A percentile compares a stretch with the other conserved stretches of the same genome.
Evolutionary conservation across 2,888 invertebrate genomes (phyloP).

Genomic region (Drosophila borborema): DNA sequence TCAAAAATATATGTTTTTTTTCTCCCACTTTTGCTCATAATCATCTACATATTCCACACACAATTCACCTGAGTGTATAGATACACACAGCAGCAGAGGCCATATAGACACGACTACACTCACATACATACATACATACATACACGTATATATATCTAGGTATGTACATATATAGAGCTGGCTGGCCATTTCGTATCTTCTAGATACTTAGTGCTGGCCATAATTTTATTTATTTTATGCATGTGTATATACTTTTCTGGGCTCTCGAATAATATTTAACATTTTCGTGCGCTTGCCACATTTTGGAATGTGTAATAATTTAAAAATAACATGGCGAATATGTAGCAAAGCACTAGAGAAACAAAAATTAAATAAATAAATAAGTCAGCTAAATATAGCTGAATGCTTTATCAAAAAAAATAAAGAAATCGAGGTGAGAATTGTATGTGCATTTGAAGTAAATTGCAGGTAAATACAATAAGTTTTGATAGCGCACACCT

Average conservation of each 20-base stretch:
- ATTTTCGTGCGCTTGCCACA: constrained; percentile 71
- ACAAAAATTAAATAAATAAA: constrained; percentile 57
- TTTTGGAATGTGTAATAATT: constrained; percentile 85
- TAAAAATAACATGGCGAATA: constrained; percentile 79
- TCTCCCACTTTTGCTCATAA: constrained; percentile 60
- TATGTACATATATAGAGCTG: constrained; percentile 18
- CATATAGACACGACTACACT: constrained; percentile 35
- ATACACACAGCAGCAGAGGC: constrained; percentile 46
- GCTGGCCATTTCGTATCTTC: constrained; percentile 64
- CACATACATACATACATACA: constrained; percentile 11
- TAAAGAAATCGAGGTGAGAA: background rate
- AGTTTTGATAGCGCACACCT: constrained; percentile 20
- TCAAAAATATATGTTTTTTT: constrained; percentile 34
- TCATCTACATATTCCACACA: constrained; percentile 82
- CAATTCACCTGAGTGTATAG: constrained; percentile 82
- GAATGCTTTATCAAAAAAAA: constrained; percentile 19
- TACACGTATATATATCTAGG: constrained; percentile 16
- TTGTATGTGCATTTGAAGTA: background rate
- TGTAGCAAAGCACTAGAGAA: constrained; percentile 56
- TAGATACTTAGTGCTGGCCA: constrained; percentile 74
- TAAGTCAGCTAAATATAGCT: constrained; percentile 69
- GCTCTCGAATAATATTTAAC: constrained; percentile 68
- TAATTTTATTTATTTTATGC: constrained; percentile 77
- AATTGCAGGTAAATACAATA: constrained; percentile 10
- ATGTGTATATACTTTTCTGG: constrained; percentile 35